Evolutionary conservation across 2,888 invertebrate genomes (phyloP).

Genomic region (Pristionchus mayeri): DNA sequence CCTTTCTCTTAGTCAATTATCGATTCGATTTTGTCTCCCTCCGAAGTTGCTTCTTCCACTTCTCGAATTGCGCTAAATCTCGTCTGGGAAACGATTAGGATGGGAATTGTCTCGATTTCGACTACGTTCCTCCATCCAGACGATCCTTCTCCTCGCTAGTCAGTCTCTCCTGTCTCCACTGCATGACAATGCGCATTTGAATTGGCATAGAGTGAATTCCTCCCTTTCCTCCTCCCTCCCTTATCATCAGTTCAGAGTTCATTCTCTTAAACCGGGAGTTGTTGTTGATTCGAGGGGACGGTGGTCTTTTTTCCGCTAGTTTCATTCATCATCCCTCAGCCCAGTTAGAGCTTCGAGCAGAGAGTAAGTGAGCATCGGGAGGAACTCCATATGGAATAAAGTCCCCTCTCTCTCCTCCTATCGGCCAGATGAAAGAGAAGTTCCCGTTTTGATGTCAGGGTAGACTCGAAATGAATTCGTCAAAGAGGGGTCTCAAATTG

Average conservation of each 20-base stretch:
- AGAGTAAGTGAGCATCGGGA: neutral
- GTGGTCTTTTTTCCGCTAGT: neutral
- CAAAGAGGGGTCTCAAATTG: neutral
- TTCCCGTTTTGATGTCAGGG: constrained; percentile 16
- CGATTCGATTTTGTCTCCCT: neutral
- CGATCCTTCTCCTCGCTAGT: neutral
- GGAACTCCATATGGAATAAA: constrained; percentile 15
- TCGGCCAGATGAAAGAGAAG: neutral
- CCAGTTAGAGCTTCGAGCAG: neutral
- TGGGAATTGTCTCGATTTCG: neutral
- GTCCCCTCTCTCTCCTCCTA: neutral
- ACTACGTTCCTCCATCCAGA: neutral
- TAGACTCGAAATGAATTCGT: neutral
- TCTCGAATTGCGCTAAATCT: constrained; percentile 15
- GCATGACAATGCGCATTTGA: too few species aligned
- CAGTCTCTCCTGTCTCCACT: neutral
- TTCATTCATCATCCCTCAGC: constrained; percentile 7
- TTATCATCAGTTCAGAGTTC: neutral
- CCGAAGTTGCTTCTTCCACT: neutral
- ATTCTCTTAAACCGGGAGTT: neutral
- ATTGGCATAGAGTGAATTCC: too few species aligned
- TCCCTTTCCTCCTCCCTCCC: neutral
- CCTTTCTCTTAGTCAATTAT: neutral
- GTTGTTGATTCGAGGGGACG: neutral
- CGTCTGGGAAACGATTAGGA: neutral